These are phyloP conservation scores for Geotrupes spiniger DNA, from an alignment of 2,888 invertebrate genomes.

Conservation along the genomic window DNA sequence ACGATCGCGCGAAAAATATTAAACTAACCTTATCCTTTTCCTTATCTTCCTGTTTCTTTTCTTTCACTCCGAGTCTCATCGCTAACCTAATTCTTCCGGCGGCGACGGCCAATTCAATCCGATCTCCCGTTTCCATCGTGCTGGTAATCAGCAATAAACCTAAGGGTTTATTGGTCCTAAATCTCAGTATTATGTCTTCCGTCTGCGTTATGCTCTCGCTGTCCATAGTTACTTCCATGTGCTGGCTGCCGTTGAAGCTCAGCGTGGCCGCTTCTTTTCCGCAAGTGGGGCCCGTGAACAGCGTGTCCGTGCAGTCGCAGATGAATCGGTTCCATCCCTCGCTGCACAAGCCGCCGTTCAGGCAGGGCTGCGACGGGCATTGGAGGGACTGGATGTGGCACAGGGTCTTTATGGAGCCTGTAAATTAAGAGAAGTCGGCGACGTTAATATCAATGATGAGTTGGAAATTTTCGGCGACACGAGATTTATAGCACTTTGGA, in stretches of 20 bases:
- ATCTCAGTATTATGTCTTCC: conserved; percentile 83
- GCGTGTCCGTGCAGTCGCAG: conserved; percentile 89
- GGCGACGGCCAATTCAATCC: conserved; percentile 81
- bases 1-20: conserved; percentile 1
- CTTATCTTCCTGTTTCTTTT: conserved; percentile 57
- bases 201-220: conserved; percentile 63
- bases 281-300: conserved; percentile 88
- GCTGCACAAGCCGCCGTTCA: conserved; percentile 81
- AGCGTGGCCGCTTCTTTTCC: conserved; percentile 86
- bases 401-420: conserved; percentile 85
- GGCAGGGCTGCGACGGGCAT: conserved; percentile 82
- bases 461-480: conserved; percentile 2
- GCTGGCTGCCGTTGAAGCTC: conserved; percentile 85
- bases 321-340: conserved; percentile 92
- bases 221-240: conserved; percentile 55
- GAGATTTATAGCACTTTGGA: conserved; percentile 3
- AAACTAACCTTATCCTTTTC: conserved; percentile 47
- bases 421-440: conserved; percentile 10
- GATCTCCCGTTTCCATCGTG: conserved; percentile 74
- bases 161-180: conserved; percentile 77
- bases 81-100: conserved; percentile 80
- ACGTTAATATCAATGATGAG: conserved; percentile 11
- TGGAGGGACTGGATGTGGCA: conserved; percentile 81
- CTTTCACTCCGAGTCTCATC: conserved; percentile 72
- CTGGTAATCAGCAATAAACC: conserved; percentile 78